Percentiles rank a stretch among this genome's conserved stretches.
Evolutionary conservation across 1,140 invertebrate species (phyloP).

Genomic region (Hestina assimilis): DNA sequence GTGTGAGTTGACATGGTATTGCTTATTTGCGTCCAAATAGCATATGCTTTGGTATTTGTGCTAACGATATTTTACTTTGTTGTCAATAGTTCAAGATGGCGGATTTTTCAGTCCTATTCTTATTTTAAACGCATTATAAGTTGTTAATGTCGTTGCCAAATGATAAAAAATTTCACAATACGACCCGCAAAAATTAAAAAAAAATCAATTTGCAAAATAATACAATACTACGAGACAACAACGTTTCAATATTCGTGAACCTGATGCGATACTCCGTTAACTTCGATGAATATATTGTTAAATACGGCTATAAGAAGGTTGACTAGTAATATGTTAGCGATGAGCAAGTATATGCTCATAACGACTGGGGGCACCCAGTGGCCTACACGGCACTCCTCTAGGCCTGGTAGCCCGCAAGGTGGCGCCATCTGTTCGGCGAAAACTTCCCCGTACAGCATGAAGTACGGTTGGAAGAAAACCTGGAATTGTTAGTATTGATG

Average conservation of each 20-base stretch:
- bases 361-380: constrained; percentile 96
- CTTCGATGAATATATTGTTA: constrained; percentile 98
- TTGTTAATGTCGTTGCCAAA: background rate
- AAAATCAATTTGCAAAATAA: constrained; percentile 7
- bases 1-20: too few species aligned
- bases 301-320: constrained; percentile 98
- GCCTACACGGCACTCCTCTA: constrained; percentile 88
- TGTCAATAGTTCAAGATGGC: too few species aligned
- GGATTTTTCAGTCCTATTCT: too few species aligned
- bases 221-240: constrained; percentile 47
- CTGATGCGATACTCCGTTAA: constrained; percentile 96
- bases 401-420: constrained; percentile 84
- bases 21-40: too few species aligned
- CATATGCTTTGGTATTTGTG: too few species aligned
- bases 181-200: constrained; percentile 4
- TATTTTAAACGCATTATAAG: too few species aligned
- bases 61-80: too few species aligned
- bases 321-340: constrained; percentile 97
- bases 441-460: constrained; percentile 99
- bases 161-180: constrained; percentile 1
- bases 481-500: constrained; percentile 71
- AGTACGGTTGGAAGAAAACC: constrained; percentile 97
- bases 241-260: constrained; percentile 54
- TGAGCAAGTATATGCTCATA: constrained; percentile 97
- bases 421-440: constrained; percentile 96